Evolutionary conservation across 2,113 vertebrate species (phyloP), one percentile per base, ranked within the genome.

Genomic region (Lepus europaeus): DNA sequence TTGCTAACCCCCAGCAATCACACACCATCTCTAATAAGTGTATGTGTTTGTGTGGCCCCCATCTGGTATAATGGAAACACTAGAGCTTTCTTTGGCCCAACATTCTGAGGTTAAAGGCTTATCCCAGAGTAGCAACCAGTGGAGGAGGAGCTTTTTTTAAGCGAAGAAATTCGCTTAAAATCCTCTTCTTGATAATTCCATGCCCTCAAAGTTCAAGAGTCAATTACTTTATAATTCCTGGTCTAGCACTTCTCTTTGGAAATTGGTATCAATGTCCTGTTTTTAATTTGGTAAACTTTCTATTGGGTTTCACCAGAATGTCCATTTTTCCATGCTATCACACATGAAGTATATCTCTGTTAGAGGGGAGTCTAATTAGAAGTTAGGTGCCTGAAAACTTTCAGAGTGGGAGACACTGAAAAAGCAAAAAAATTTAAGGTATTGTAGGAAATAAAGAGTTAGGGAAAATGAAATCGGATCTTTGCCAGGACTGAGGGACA

Each of bases 51-150:
- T 78, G 63, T 59, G 81, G 33, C 63, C 51, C 27, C 77, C 33
- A 70, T 51, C 64, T 87, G 70, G 11, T 72, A 29, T 63, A 61
- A 9, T 25, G 53, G 20, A 79, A 79, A 61, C 51, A 69, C 33
- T 79, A 39, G 22, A 86, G 11, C 36, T 69, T 92, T 45, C 81
- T 92, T 78, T 70, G 64, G 61, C 73, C 53, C 69, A 64, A 91
- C 63, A 76, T n/a, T 84, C 45, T 84, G 29, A 92, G 7, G 51
- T 70, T 33, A 33, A 86, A 78, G 25, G 63, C 25, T 84, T 76
- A 66, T 66, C 25, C 59, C 29, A 92, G 27, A 14, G 74, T 29
- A 79, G 14, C 29, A 78, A 29, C 22, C 61, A 11, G 29, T 45
- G 45, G 45, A 45, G 45, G 45, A 45, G 45, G 45, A 36, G 27